Evolutionary conservation across 2,888 invertebrate genomes (phyloP).

Genomic region (Calameuta pallipes): DNA sequence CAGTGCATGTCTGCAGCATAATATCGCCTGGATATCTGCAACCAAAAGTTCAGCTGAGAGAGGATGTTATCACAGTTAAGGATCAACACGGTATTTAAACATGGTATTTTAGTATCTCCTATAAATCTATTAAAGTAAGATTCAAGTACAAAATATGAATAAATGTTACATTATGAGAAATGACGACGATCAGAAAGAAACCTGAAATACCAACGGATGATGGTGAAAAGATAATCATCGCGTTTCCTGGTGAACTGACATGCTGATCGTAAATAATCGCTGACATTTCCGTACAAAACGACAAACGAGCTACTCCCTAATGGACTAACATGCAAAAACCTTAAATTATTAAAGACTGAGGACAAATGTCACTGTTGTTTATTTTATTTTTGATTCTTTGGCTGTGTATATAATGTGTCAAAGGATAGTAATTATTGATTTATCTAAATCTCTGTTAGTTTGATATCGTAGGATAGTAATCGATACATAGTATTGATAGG

Average conservation of each 20-base stretch:
- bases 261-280: slow-evolving; percentile 38
- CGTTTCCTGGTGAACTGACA: slow-evolving; percentile 19
- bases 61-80: not conserved
- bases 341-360: not conserved
- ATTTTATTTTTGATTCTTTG: not conserved
- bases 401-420: not conserved
- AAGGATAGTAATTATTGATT: not conserved
- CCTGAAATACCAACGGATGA: not conserved
- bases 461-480: not conserved
- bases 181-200: not conserved
- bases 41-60: slow-evolving; percentile 25
- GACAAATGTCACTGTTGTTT: not conserved
- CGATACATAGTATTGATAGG: not conserved
- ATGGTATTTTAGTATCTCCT: not conserved
- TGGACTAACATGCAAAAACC: slow-evolving; percentile 24
- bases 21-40: slow-evolving; percentile 27
- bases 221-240: not conserved
- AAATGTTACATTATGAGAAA: not conserved
- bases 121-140: not conserved
- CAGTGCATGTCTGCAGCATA: slow-evolving; percentile 8
- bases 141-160: no score
- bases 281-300: slow-evolving; percentile 35
- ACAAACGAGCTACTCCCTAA: slow-evolving; percentile 30
- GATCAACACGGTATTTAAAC: not conserved
- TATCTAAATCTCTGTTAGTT: not conserved